Conservation (phyloP, 1,140 invertebrate species). For the Apis mellifera region DNA sequence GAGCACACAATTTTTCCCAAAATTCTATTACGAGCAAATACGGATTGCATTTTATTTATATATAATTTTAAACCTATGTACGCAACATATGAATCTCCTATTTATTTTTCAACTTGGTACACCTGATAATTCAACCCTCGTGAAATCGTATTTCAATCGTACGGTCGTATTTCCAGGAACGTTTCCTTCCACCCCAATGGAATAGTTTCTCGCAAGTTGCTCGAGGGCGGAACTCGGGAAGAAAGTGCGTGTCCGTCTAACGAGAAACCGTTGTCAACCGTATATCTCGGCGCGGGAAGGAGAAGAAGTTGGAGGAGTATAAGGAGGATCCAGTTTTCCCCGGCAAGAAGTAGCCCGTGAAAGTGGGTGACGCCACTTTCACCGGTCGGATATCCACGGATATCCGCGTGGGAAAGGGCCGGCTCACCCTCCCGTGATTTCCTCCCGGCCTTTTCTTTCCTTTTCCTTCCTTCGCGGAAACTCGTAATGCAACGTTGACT, state of each 20-base stretch:
- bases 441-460: constrained; percentile 13
- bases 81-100: no score
- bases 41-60: no score
- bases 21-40: no score
- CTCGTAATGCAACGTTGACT: constrained; percentile 59
- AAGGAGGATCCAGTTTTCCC: constrained; percentile 53
- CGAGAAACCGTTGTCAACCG: constrained; percentile 75
- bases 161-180: not conserved
- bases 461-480: constrained; percentile 40
- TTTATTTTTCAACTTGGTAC: no score
- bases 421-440: constrained; percentile 58
- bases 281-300: constrained; percentile 59
- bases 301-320: constrained; percentile 35
- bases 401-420: constrained; percentile 70
- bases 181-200: not conserved
- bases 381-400: constrained; percentile 51
- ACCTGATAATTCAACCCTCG: not conserved
- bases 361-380: constrained; percentile 66
- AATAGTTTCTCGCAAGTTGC: not conserved
- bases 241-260: constrained; percentile 73
- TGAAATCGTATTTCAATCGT: not conserved
- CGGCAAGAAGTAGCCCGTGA: constrained; percentile 46
- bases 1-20: no score
- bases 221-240: constrained; percentile 46
- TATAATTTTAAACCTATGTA: no score